phyloP scores from a whole-genome alignment of 2,888 invertebrate genomes.

The Dione juno region DNA sequence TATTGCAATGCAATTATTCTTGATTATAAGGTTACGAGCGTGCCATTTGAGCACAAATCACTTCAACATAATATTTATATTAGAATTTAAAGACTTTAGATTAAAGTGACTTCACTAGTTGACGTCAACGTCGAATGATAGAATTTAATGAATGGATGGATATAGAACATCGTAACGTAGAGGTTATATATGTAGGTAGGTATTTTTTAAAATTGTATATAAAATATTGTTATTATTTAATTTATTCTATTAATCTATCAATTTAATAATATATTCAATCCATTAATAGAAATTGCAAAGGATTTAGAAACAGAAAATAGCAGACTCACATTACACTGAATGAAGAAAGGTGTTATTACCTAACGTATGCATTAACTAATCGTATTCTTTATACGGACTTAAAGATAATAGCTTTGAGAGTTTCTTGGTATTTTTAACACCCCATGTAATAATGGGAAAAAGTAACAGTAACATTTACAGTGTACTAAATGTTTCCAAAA shows the following conservation, averaged over 20 bases:
- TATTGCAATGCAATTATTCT: neutral
- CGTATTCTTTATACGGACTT: neutral
- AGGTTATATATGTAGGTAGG: neutral
- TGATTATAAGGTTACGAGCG: neutral
- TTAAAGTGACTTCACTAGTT: neutral
- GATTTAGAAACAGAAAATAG: neutral
- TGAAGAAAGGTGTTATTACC: neutral
- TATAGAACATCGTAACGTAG: neutral
- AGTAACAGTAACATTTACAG: neutral
- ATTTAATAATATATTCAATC: no score
- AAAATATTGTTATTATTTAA: neutral
- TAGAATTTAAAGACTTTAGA: neutral
- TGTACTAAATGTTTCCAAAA: neutral
- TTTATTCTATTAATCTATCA: no score
- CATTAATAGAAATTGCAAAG: neutral
- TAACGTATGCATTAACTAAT: neutral
- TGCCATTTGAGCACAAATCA: no score
- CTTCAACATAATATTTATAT: neutral
- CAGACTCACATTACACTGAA: neutral
- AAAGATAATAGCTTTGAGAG: slow-evolving; percentile 6
- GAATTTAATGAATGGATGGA: no score
- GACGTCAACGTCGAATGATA: neutral
- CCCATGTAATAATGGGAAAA: slow-evolving; percentile 2
- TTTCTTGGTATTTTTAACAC: neutral
- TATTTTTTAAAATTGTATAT: neutral